phyloP scores from a whole-genome alignment of 1,140 invertebrate genomes.

The Dendroctonus valens region DNA sequence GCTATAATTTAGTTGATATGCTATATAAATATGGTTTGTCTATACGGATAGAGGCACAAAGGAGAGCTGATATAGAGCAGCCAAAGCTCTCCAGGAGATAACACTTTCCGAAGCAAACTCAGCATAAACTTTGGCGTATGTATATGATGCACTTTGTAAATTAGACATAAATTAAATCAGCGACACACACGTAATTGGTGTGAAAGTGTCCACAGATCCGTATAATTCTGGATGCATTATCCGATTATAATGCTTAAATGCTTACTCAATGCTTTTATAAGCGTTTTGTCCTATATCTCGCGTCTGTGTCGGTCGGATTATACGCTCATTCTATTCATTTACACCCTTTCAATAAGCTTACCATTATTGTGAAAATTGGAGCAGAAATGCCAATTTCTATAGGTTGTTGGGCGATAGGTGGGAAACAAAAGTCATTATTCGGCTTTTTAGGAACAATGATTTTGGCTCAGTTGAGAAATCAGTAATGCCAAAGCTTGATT shows the following conservation, averaged over 20 bases:
- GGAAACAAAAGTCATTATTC: conserved; percentile 8
- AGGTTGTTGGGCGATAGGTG: conserved; percentile 9
- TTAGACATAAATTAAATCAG: conserved; percentile 35
- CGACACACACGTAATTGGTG: conserved; percentile 34
- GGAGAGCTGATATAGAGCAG: neutral
- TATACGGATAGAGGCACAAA: conserved; percentile 7
- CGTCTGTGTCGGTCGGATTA: conserved; percentile 28
- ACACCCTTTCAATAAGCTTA: conserved; percentile 30
- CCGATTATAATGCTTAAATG: conserved; percentile 35
- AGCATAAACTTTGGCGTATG: conserved; percentile 26
- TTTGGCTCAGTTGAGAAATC: no score
- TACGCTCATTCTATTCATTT: conserved; percentile 29
- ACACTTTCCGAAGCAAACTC: conserved; percentile 21
- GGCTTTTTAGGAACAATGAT: no score
- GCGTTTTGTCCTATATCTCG: conserved; percentile 33
- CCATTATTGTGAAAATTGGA: conserved; percentile 30
- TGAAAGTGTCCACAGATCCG: conserved; percentile 33
- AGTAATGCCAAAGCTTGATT: no score
- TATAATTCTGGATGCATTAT: conserved; percentile 34
- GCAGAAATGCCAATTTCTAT: conserved; percentile 26
- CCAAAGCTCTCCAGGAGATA: conserved; percentile 7
- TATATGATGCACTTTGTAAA: conserved; percentile 33
- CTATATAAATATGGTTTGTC: neutral
- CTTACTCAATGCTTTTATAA: conserved; percentile 35
- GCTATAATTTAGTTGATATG: no score